Conservation (phyloP, 2,888 invertebrate species). For the Synanthedon vespiformis region DNA sequence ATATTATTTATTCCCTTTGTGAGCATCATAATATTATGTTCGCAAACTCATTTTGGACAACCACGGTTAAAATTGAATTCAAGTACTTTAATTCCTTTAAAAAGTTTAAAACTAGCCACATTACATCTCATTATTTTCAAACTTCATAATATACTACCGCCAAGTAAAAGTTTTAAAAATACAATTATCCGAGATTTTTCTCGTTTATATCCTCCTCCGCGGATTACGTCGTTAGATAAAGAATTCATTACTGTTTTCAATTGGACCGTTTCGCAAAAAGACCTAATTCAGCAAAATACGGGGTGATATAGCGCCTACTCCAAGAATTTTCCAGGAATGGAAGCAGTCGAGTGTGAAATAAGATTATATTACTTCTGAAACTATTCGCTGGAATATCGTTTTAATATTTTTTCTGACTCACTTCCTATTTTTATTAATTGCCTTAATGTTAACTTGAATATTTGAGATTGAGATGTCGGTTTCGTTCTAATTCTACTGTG, state of each 20-base stretch:
- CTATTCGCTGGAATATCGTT: slow-evolving; percentile 3
- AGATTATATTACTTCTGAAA: slow-evolving; percentile 13
- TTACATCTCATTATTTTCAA: too few species aligned
- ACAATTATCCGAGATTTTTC: not conserved
- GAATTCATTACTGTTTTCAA: slow-evolving; percentile 4
- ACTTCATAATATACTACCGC: too few species aligned
- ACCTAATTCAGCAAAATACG: slow-evolving; percentile 7
- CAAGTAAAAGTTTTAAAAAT: not conserved
- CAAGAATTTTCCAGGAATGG: slow-evolving; percentile 7
- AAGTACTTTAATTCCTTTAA: too few species aligned
- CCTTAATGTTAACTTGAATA: too few species aligned
- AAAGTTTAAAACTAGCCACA: too few species aligned
- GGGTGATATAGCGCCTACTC: slow-evolving; percentile 9
- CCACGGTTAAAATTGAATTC: too few species aligned
- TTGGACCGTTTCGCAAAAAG: slow-evolving; percentile 6
- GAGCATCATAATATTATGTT: too few species aligned
- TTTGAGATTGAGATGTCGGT: too few species aligned
- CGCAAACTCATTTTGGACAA: too few species aligned
- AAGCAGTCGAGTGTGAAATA: slow-evolving; percentile 20
- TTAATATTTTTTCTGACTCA: not conserved
- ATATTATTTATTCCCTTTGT: too few species aligned
- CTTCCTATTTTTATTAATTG: too few species aligned
- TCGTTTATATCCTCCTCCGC: not conserved
- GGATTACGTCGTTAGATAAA: not conserved
- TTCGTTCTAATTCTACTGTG: too few species aligned